Base-by-base conservation (phyloP, 2,888 invertebrate genomes). In the Lymantria dispar region DNA sequence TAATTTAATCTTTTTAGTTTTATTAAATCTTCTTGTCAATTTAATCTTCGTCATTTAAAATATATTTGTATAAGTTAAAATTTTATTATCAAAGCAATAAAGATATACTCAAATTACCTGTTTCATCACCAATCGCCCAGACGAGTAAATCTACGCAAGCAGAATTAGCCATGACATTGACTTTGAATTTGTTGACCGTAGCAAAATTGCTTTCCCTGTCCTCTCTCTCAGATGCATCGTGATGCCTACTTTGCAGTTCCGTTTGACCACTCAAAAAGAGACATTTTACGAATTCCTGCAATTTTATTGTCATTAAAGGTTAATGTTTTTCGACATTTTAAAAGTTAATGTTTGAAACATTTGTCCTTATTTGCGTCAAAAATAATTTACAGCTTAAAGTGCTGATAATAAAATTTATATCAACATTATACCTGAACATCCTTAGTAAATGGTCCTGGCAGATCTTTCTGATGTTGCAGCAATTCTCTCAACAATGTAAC, bases 111-210 rank as follows among this genome's bases (percentile, higher is more conserved):
- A 33, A 51, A 81, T 90, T 83, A 98, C 98, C 98, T 76, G 97
- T 96, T 92, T 99, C 99, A 82, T 99, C 99, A 0, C 96, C 96
- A 62, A 98, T 98, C 0, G 99, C 98, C 99, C 99, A 99, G 31
- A 99, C 98, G 1, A 99, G 92, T 8, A 99, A 92, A 83, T 99
- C 99, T 0, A 99, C 98, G 76, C 99, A 99, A 0, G 98, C 98
- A 0, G 99, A 98, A 87, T 98, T 98, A 0, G 98, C 98, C 95
- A 98, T 97, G 0, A 99, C 98, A 74, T 98, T 98, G 37, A 98
- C 95, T 90, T 98, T 97, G 80, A 97, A 98, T 79, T 96, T 96
- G 83, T 98, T 97, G 2, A 98, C 95, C 0, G 96, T 94, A 0
- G 95, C 94, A 70, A 92, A 95, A 81, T 96, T 96, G 53, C 94